A percentile compares a stretch with the other conserved stretches of the same genome.
Evolutionary conservation across 1,140 invertebrate genomes (phyloP).

Genomic region (Capitella teleta): DNA sequence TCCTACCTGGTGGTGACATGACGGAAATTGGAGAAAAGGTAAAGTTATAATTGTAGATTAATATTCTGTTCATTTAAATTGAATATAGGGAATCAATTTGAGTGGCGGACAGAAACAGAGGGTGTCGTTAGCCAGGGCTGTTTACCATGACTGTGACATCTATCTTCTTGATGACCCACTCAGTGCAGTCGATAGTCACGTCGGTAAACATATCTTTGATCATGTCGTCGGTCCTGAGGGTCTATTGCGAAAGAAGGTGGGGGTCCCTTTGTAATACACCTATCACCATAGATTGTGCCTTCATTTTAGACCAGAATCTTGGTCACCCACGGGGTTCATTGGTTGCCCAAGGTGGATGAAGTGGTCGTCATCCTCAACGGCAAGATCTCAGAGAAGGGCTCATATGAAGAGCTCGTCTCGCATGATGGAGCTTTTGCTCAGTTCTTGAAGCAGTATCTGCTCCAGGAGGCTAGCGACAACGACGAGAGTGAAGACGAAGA

Average conservation of each 20-base stretch:
- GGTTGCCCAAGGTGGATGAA: conserved; percentile 7
- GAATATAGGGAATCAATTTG: conserved; percentile 11
- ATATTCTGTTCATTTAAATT: too few species aligned
- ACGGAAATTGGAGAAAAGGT: conserved; percentile 47
- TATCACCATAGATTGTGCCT: too few species aligned
- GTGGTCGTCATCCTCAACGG: conserved; percentile 10
- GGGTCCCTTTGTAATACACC: too few species aligned
- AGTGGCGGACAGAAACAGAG: conserved; percentile 42
- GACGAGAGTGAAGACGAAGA: conserved; percentile 10
- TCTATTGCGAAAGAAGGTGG: conserved; percentile 47
- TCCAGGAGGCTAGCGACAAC: background rate
- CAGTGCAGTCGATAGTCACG: conserved; percentile 36
- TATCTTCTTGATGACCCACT: conserved; percentile 53
- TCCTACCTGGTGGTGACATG: conserved; percentile 55
- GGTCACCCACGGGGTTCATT: conserved; percentile 12
- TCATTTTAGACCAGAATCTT: conserved; percentile 11
- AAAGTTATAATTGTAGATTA: background rate
- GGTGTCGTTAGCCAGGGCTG: conserved; percentile 33
- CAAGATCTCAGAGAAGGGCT: conserved; percentile 21
- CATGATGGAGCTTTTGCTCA: conserved; percentile 11
- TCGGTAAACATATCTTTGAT: conserved; percentile 17
- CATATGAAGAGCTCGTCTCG: conserved; percentile 9
- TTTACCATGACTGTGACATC: conserved; percentile 48
- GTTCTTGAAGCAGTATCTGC: conserved; percentile 9
- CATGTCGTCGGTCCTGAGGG: conserved; percentile 29